phyloP scores from a whole-genome alignment of 1,140 invertebrate genomes.

The Charaxes varanes region DNA sequence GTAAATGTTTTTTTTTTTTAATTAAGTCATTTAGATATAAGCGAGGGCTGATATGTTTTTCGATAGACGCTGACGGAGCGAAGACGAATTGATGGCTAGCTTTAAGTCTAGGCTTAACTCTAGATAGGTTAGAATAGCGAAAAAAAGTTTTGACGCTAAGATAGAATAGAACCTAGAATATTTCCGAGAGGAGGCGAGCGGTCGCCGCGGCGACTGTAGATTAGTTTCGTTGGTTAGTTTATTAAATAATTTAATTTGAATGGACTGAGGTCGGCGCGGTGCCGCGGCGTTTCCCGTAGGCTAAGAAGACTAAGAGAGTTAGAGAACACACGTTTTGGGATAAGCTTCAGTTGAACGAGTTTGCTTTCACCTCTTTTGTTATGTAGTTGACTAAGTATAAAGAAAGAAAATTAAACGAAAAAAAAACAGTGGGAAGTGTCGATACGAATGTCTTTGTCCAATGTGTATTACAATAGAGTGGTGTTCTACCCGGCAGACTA shows the following conservation, averaged over 20 bases:
- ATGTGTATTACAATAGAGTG: constrained; percentile 73
- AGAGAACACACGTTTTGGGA: constrained; percentile 56
- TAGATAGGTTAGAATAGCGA: constrained; percentile 69
- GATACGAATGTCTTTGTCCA: constrained; percentile 73
- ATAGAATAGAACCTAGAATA: constrained; percentile 62
- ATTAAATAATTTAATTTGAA: constrained; percentile 73
- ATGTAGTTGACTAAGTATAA: constrained; percentile 72
- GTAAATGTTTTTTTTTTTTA: constrained; percentile 67
- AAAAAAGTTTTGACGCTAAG: constrained; percentile 72
- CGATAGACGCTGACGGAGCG: constrained; percentile 44
- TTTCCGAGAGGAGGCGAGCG: constrained; percentile 38
- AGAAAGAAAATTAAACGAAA: constrained; percentile 65
- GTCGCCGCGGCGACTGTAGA: constrained; percentile 45
- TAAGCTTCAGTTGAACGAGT: constrained; percentile 70
- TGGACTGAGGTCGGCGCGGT: constrained; percentile 57
- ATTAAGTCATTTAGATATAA: constrained; percentile 64
- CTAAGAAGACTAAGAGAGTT: constrained; percentile 45
- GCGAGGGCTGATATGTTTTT: constrained; percentile 52
- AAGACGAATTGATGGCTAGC: constrained; percentile 52
- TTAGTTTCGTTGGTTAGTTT: constrained; percentile 72
- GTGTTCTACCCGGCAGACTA: constrained; percentile 74
- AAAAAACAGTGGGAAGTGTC: constrained; percentile 62
- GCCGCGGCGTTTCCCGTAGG: constrained; percentile 35
- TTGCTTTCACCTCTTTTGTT: constrained; percentile 73
- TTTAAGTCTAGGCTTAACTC: constrained; percentile 58